These are phyloP conservation scores for Drosophila longiperda DNA, from an alignment of 2,888 invertebrate genomes.

Conservation along the genomic window DNA sequence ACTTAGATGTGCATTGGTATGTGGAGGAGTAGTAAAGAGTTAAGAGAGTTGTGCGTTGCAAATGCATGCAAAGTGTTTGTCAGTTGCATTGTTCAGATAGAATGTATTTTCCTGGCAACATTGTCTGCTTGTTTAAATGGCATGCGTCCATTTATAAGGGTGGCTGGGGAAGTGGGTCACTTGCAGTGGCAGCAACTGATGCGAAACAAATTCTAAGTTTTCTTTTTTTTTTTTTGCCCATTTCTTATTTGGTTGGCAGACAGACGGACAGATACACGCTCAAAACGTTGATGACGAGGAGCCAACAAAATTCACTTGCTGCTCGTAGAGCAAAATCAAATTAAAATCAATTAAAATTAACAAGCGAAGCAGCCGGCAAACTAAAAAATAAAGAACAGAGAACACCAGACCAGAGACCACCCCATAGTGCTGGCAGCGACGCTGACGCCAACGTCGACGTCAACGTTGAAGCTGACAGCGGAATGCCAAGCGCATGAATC, in stretches of 20 bases:
- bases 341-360: conserved; percentile 79
- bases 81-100: conserved; percentile 40
- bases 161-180: conserved; percentile 40
- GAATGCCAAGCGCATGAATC: conserved; percentile 70
- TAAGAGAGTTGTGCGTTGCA: conserved; percentile 30
- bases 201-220: conserved; percentile 18
- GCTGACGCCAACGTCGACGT: conserved; percentile 11
- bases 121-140: conserved; percentile 38
- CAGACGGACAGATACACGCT: conserved; percentile 7
- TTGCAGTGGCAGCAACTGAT: conserved; percentile 3
- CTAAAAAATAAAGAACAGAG: conserved; percentile 25
- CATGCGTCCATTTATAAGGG: conserved; percentile 16
- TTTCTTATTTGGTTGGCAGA: conserved; percentile 12
- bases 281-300: conserved; percentile 27
- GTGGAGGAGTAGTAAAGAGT: conserved; percentile 19
- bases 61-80: conserved; percentile 53
- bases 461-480: conserved; percentile 38
- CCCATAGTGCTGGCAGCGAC: conserved; percentile 30
- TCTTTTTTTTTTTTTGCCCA: conserved; percentile 2
- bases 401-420: conserved; percentile 47
- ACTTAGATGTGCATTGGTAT: conserved; percentile 26
- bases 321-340: conserved; percentile 65
- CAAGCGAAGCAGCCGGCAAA: conserved; percentile 58
- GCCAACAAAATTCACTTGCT: conserved; percentile 60
- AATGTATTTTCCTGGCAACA: conserved; percentile 42